phyloP scores from a whole-genome alignment of 2,888 invertebrate genomes.

The Melieria crassipennis region DNA sequence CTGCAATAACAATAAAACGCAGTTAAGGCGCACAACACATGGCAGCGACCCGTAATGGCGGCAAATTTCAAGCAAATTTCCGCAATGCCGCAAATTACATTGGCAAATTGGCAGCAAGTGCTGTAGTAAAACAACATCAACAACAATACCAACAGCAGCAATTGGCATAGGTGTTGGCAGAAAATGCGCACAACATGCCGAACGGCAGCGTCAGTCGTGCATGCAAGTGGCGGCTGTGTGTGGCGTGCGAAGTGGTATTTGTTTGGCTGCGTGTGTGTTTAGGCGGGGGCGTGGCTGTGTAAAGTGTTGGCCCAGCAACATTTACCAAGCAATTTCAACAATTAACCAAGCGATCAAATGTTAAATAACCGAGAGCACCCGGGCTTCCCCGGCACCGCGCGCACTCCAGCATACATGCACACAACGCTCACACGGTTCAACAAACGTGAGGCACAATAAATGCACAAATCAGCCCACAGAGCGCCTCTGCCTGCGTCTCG shows the following conservation, averaged over 20 bases:
- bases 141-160: neutral
- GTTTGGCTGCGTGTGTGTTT: neutral
- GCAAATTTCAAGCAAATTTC: constrained; percentile 4
- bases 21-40: no score
- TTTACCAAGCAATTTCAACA: constrained; percentile 51
- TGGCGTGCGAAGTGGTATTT: neutral
- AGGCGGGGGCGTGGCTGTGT: neutral
- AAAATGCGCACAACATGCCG: neutral
- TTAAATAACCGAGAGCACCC: neutral
- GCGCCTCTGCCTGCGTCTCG: no score
- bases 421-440: no score
- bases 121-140: constrained; percentile 9
- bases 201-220: no score
- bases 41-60: neutral
- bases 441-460: no score
- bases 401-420: no score
- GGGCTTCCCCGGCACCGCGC: no score
- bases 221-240: neutral
- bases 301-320: constrained; percentile 23
- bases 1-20: no score
- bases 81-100: constrained; percentile 10
- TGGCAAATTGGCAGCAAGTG: constrained; percentile 27
- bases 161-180: neutral
- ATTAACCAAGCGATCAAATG: constrained; percentile 44
- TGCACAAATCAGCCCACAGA: no score